Percentiles rank a stretch among this genome's conserved stretches.
Conservation (phyloP, 2,113 vertebrate genomes). For the western clawed frog (Xenopus tropicalis) region DNA sequence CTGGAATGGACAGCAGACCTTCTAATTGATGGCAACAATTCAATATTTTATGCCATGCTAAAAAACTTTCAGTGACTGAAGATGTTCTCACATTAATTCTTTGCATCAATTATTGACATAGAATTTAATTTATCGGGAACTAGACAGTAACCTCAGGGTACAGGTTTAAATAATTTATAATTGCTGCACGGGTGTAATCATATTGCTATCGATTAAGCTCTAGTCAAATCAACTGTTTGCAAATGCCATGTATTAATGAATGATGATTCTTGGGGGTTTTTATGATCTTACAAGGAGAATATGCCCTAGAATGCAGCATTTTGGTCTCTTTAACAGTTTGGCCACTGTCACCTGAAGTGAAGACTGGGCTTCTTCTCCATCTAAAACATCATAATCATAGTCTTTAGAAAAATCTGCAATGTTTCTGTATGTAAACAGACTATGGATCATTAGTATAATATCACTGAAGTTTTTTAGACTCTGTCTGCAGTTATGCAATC, state of each 20-base stretch:
- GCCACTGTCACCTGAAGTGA: too few relatives aligned
- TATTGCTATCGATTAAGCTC: slow-evolving; percentile 93
- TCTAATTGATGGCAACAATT: slow-evolving; percentile 71
- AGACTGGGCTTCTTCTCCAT: too few relatives aligned
- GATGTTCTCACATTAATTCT: slow-evolving; percentile 94
- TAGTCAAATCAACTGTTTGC: slow-evolving; percentile 69
- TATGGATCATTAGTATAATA: too few relatives aligned
- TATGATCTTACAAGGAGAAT: too few relatives aligned
- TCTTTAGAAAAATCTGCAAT: too few relatives aligned
- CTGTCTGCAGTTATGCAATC: too few relatives aligned
- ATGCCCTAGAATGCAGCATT: too few relatives aligned
- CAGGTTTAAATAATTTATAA: slow-evolving; percentile 97
- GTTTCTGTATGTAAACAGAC: too few relatives aligned
- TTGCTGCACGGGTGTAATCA: slow-evolving; percentile 87
- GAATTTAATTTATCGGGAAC: slow-evolving; percentile 94
- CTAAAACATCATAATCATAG: too few relatives aligned
- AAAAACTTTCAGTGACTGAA: slow-evolving; percentile 80
- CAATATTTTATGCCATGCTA: slow-evolving; percentile 73
- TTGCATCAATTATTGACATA: slow-evolving; percentile 99
- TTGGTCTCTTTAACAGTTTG: too few relatives aligned
- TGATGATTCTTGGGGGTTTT: neutral
- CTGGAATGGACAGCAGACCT: slow-evolving; percentile 65
- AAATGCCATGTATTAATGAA: slow-evolving; percentile 23
- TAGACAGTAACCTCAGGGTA: slow-evolving; percentile 88
- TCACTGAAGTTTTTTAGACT: too few relatives aligned